Percentiles rank a stretch among this genome's conserved stretches.
These are phyloP conservation scores for Petaurus breviceps DNA, from an alignment of 2,113 vertebrate genomes.

Conservation along the genomic window DNA sequence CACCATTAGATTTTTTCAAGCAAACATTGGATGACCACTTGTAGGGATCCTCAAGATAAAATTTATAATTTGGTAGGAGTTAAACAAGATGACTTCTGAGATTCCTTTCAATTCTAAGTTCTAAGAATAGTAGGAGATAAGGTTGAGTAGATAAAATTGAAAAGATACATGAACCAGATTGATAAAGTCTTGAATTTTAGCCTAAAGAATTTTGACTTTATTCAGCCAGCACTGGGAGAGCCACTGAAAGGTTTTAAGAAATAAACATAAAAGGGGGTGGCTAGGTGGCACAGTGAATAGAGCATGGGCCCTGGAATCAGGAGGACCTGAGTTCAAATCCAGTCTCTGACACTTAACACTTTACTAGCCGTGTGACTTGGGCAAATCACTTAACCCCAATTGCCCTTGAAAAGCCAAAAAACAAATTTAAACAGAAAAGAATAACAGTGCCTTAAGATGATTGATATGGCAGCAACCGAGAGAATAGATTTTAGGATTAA, in stretches of 20 bases:
- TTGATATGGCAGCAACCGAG: not conserved
- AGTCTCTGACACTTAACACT: no score
- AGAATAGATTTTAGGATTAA: not conserved
- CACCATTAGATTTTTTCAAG: not conserved
- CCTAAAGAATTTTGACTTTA: constrained; percentile 14
- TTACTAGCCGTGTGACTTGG: no score
- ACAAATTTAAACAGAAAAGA: no score
- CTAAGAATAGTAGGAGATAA: not conserved
- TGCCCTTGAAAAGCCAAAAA: no score
- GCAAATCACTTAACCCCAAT: no score
- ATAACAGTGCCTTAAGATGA: constrained; percentile 8
- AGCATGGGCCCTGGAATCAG: no score
- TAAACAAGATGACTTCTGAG: not conserved
- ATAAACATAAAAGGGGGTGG: no score
- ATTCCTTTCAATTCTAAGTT: not conserved
- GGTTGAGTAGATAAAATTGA: not conserved
- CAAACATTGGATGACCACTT: not conserved
- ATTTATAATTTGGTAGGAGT: not conserved
- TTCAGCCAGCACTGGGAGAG: not conserved
- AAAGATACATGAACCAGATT: not conserved
- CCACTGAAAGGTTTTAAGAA: not conserved
- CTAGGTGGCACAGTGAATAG: no score
- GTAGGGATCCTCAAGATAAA: not conserved
- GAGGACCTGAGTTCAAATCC: no score
- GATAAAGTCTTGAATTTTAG: not conserved